These are phyloP conservation scores for Semotilus atromaculatus DNA, from an alignment of 2,797 vertebrate genomes.

Conservation along the genomic window DNA sequence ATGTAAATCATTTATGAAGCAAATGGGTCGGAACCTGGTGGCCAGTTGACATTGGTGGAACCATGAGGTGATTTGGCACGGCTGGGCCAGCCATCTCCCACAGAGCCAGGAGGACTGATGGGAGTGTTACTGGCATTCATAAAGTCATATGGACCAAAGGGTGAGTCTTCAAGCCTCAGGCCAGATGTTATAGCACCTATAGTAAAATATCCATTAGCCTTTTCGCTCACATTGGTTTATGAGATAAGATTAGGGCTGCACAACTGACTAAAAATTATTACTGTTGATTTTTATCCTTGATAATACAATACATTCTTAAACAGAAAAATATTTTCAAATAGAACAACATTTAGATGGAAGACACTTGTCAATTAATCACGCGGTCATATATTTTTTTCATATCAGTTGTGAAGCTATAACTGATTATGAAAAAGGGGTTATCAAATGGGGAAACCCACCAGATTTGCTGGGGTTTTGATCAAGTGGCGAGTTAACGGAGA, in stretches of 20 bases:
- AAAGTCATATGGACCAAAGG: constrained; percentile 93
- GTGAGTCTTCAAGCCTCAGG: constrained; percentile 95
- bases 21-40: constrained; percentile 84
- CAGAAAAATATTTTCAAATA: neutral
- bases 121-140: constrained; percentile 92
- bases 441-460: constrained; percentile 75
- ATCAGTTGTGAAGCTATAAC: neutral
- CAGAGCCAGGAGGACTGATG: constrained; percentile 94
- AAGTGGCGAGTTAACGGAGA: constrained; percentile 86
- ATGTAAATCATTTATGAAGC: neutral
- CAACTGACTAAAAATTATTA: neutral
- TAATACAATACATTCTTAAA: neutral
- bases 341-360: neutral
- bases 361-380: neutral
- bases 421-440: constrained; percentile 22
- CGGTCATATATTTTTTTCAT: neutral
- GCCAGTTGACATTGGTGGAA: constrained; percentile 97
- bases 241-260: neutral
- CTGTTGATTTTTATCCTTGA: neutral
- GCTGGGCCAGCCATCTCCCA: constrained; percentile 95
- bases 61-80: constrained; percentile 99
- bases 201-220: neutral
- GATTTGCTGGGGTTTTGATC: constrained; percentile 99
- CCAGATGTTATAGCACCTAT: constrained; percentile 98
- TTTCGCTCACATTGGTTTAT: neutral